phyloP scores from a whole-genome alignment of 1,140 invertebrate species.

The Megalopta genalis region DNA sequence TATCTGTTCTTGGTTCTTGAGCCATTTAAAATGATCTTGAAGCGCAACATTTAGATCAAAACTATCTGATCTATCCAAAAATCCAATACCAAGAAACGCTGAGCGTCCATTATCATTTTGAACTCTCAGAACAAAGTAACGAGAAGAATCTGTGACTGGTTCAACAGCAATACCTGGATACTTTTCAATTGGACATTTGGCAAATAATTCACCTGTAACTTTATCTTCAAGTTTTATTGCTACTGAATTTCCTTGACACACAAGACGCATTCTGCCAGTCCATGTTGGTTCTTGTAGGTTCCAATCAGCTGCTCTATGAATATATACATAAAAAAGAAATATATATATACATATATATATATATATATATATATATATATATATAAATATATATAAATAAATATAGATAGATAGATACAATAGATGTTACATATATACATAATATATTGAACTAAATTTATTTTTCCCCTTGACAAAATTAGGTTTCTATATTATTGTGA shows the following conservation, averaged over 20 bases:
- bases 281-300: slow-evolving; percentile 97
- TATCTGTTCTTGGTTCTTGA: slow-evolving; percentile 94
- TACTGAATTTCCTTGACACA: slow-evolving; percentile 92
- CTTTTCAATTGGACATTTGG: slow-evolving; percentile 97
- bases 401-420: not conserved
- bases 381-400: not conserved
- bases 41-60: slow-evolving; percentile 99
- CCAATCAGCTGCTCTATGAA: slow-evolving; percentile 96
- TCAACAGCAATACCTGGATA: slow-evolving; percentile 98
- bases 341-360: not conserved
- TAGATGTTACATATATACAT: not conserved
- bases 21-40: slow-evolving; percentile 99
- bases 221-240: slow-evolving; percentile 98
- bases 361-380: not conserved
- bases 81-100: slow-evolving; percentile 99
- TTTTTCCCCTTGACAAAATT: not conserved
- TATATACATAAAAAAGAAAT: not conserved
- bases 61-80: slow-evolving; percentile 98
- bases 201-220: slow-evolving; percentile 96
- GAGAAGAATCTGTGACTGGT: slow-evolving; percentile 97
- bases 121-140: slow-evolving; percentile 98
- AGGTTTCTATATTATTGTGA: not conserved
- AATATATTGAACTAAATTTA: not conserved
- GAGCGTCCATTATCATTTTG: slow-evolving; percentile 96
- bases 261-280: slow-evolving; percentile 95